Base-by-base conservation (phyloP, 1,140 invertebrate species). In the Rhopalosiphum padi region DNA sequence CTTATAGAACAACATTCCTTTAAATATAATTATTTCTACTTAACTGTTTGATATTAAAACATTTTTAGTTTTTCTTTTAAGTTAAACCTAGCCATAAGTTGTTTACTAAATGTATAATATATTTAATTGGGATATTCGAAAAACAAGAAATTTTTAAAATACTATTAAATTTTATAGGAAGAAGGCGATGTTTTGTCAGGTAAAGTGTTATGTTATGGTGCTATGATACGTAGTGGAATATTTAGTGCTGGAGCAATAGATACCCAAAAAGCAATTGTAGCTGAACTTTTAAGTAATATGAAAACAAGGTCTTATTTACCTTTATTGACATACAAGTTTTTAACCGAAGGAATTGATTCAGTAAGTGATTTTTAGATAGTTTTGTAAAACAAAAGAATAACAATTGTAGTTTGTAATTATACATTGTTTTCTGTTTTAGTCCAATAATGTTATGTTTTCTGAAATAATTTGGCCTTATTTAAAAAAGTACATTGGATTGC, bases 301-400 rank as follows among this genome's bases (percentile, higher is more conserved):
- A 94, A 94, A 93, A 77, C 55, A 48, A 85, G 86, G 7, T 88
- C 90, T n/a, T 94, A 94, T 94, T 89, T 94, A 82, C 94, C 94
- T 23, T 48, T 92, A 11, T 88, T 94, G 11, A 91, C 85, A 5
- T 94, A 89, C 30, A 92, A 91, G 21, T 92, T 94, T 90, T 82
- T 94, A n/a, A 91, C 68, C 23, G 91, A 94, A 77, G 90, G 90
- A 43, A 68, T 94, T 51, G 83, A 92, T n/a, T 77, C 90, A 18
- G 91, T 93, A 89, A 48, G 90, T 88, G 15, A 22, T 85, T 85
- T 83, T 46, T 41, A 41, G 46, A 3, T 30, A 6, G 7, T 46
- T 46, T 4, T 43, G 25, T 8, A 43, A 30, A 85, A 41, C 0
- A 30, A 68, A 68, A 60, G 11, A 60, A 30, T 68, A 68, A 41